Evolutionary conservation across 2,888 invertebrate genomes (phyloP).

Genomic region (Lathronympha strigana): DNA sequence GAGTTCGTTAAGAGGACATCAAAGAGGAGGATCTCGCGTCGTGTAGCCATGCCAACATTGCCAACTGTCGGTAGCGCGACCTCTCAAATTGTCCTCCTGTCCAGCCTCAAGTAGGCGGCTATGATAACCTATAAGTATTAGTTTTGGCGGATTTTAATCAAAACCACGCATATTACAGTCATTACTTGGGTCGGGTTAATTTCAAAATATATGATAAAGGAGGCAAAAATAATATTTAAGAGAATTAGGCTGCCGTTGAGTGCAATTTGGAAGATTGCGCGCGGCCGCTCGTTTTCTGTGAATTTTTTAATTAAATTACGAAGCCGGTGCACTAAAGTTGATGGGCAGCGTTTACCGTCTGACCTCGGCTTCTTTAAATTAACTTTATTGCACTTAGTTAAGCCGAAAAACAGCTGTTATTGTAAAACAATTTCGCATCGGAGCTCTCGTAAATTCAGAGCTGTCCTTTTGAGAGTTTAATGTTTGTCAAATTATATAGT

Average conservation of each 20-base stretch:
- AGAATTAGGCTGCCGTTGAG: constrained; percentile 78
- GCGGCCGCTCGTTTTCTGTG: constrained; percentile 75
- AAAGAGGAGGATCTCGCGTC: constrained; percentile 55
- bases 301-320: constrained; percentile 84
- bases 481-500: constrained; percentile 39
- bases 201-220: constrained; percentile 80
- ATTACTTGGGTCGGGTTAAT: constrained; percentile 74
- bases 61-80: constrained; percentile 41
- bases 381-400: constrained; percentile 49
- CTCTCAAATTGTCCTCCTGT: constrained; percentile 56
- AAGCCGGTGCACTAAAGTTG: constrained; percentile 73
- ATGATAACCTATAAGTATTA: constrained; percentile 80
- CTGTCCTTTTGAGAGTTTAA: constrained; percentile 33
- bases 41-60: constrained; percentile 22
- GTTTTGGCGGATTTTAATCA: constrained; percentile 81
- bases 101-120: constrained; percentile 56
- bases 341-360: constrained; percentile 60
- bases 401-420: constrained; percentile 39
- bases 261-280: constrained; percentile 80
- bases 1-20: constrained; percentile 53
- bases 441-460: constrained; percentile 32
- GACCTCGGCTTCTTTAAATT: constrained; percentile 51
- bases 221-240: constrained; percentile 79
- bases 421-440: constrained; percentile 37
- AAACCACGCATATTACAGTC: constrained; percentile 73